Base-by-base conservation (phyloP, 2,797 vertebrate species). In the Sternarchorhynchus goeldii region DNA sequence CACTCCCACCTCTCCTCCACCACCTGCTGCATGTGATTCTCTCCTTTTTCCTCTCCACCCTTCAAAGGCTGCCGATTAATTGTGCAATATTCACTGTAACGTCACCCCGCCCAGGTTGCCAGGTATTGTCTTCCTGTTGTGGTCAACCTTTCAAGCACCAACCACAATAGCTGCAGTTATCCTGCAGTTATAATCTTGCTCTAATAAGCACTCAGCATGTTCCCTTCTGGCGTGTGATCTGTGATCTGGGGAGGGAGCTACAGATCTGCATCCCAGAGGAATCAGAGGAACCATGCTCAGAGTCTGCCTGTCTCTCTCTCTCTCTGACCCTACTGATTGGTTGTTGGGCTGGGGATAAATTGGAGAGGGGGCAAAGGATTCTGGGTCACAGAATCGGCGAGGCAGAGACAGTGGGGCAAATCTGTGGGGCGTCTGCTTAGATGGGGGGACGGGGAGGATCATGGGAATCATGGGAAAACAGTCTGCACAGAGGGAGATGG, bases 271-370 rank as follows among this genome's bases (percentile, higher is more conserved):
- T 87, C 78, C 84, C 18, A 81, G 82, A 82, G 87, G 87, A 90
- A 90, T 92, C 87, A 90, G 87, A 76, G 77, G 82, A 74, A 81
- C 7, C 29, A 85, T 86, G 82, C 74, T 62, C 25, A 25, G 25
- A 25, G n/a, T 25, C 25, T 25, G 25, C 25, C 25, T 25, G 25
- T 25, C 25, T 25, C 25, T 25, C 25, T 25, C 62, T 34, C 88
- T 83, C 83, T 66, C 69, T 86, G 82, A 81, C 84, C 83, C 78
- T 65, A 2, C 84, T 92, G 90, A 92, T 92, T 92, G 91, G 88
- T 87, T 90, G 87, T 87, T 88, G 91, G 89, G 88, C 45, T 12
- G 14, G 45, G 45, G 45, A 12, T 50, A 50, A 50, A 50, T 50
- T 36, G 34, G 10, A 50, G 8, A 14, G 45, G 10, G 45, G 8